A percentile compares a stretch with the other conserved stretches of the same genome.
phyloP scores from a whole-genome alignment of 2,797 vertebrate genomes.

The Pipistrellus pygmaeus region DNA sequence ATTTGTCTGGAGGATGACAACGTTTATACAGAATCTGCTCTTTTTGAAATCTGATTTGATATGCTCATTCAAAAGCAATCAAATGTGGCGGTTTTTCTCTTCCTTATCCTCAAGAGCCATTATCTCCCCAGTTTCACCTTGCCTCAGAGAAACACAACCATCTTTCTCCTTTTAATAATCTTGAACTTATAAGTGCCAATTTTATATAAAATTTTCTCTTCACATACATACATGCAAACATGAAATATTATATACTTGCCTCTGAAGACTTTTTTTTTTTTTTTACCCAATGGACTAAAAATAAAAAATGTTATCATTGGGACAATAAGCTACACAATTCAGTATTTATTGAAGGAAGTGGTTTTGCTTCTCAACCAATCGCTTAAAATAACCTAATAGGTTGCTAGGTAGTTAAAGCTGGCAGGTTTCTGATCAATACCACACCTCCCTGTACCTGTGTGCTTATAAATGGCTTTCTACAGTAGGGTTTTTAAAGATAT shows the following conservation, averaged over 20 bases:
- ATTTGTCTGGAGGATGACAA: constrained; percentile 36
- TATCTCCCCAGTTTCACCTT: constrained; percentile 24
- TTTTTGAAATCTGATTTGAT: constrained; percentile 59
- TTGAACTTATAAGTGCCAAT: constrained; percentile 36
- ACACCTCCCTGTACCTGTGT: constrained; percentile 53
- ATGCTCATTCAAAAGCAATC: constrained; percentile 57
- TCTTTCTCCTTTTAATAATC: constrained; percentile 56
- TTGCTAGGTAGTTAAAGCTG: constrained; percentile 59
- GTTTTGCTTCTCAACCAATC: constrained; percentile 67
- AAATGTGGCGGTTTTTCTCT: constrained; percentile 57
- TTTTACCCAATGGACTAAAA: constrained; percentile 58
- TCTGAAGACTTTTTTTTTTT: constrained; percentile 49
- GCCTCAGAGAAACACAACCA: constrained; percentile 50
- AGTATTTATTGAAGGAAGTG: constrained; percentile 69
- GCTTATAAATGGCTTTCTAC: constrained; percentile 58
- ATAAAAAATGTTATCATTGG: constrained; percentile 69
- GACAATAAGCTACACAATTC: constrained; percentile 48
- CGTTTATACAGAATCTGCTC: constrained; percentile 3
- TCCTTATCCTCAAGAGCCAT: not conserved
- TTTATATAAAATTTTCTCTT: constrained; percentile 58
- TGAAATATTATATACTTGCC: constrained; percentile 42
- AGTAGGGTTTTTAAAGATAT: constrained; percentile 48
- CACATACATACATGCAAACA: not conserved
- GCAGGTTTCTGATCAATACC: constrained; percentile 44
- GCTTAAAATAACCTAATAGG: constrained; percentile 65